Percentiles rank a stretch among this genome's conserved stretches.
Conservation (phyloP, 2,113 vertebrate genomes). For the Centropristis striata region DNA sequence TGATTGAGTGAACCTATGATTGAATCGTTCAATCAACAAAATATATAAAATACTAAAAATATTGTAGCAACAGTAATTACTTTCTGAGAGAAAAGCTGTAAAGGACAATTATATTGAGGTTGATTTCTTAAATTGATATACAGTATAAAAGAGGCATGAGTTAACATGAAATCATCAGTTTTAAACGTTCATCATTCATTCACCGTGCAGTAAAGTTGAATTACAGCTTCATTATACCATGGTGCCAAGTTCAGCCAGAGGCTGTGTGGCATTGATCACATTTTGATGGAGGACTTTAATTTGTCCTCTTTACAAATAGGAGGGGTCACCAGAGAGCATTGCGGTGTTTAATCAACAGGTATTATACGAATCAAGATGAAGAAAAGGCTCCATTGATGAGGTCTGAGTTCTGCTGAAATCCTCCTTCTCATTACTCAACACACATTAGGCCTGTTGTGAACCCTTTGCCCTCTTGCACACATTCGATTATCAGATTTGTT, state of each 20-base stretch:
- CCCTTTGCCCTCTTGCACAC: neutral
- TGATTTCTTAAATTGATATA: constrained; percentile 39
- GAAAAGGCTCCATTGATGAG: constrained; percentile 54
- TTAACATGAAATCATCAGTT: constrained; percentile 50
- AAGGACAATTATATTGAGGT: constrained; percentile 17
- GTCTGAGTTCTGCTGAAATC: constrained; percentile 38
- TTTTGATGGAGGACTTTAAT: constrained; percentile 80
- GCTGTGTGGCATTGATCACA: constrained; percentile 78
- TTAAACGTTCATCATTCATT: constrained; percentile 68
- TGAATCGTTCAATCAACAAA: neutral
- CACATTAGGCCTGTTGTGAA: constrained; percentile 37
- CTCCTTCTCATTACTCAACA: constrained; percentile 52
- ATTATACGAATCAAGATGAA: constrained; percentile 61
- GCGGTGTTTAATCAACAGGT: constrained; percentile 79
- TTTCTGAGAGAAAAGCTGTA: neutral
- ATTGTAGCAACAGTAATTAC: constrained; percentile 7
- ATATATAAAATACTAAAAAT: neutral
- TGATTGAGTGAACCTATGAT: constrained; percentile 10
- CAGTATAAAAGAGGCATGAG: constrained; percentile 21
- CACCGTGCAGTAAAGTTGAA: constrained; percentile 70
- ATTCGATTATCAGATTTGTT: constrained; percentile 36
- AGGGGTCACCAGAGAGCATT: constrained; percentile 72
- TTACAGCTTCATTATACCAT: constrained; percentile 76
- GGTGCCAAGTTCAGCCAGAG: constrained; percentile 66
- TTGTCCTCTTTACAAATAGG: constrained; percentile 80